Conservation (phyloP, 2,888 invertebrate species). For the Euplexia lucipara region DNA sequence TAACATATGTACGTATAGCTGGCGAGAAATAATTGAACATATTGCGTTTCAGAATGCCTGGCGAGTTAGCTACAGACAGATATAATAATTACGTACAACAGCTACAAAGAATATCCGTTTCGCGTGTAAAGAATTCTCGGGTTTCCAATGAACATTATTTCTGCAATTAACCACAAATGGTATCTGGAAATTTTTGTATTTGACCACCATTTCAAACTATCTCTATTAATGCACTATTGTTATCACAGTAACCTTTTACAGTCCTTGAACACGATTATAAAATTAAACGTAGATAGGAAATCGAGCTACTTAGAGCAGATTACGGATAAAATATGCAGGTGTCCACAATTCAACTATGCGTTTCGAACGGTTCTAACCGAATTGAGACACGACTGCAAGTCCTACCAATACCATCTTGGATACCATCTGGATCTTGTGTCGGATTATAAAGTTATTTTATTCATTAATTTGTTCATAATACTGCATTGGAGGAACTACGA, state of each 20-base stretch:
- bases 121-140: not conserved
- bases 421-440: too few species aligned
- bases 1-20: not conserved
- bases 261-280: not conserved
- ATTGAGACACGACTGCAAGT: too few species aligned
- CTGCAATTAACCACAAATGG: not conserved
- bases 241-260: not conserved
- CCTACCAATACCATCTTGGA: too few species aligned
- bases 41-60: conserved; percentile 3
- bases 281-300: not conserved
- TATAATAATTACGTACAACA: conserved; percentile 15
- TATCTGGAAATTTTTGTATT: not conserved
- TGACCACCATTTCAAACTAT: not conserved
- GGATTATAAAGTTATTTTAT: too few species aligned
- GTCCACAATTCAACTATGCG: not conserved
- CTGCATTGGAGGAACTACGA: not conserved
- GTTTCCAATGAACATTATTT: not conserved
- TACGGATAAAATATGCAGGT: conserved; percentile 4
- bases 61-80: not conserved
- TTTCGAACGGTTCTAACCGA: too few species aligned
- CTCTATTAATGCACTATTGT: not conserved
- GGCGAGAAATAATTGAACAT: conserved; percentile 22
- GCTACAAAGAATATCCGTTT: conserved; percentile 11
- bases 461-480: too few species aligned
- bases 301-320: not conserved